Percentiles rank a stretch among this genome's conserved stretches.
Conservation (phyloP, 2,888 invertebrate genomes). For the Macropis europaea region DNA sequence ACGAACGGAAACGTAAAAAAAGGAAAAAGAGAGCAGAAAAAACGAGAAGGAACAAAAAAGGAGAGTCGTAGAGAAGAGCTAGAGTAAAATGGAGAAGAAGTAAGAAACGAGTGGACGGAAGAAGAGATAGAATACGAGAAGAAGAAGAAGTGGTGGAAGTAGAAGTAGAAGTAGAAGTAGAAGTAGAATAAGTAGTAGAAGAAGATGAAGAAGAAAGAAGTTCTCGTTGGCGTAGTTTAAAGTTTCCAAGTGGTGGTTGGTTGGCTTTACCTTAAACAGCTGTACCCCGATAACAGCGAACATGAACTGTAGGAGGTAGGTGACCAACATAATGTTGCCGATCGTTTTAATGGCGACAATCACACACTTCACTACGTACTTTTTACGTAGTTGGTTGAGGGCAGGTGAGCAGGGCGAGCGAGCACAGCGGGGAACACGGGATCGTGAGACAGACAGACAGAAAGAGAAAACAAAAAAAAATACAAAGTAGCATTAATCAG, state of each 20-base stretch:
- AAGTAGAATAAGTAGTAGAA: not conserved
- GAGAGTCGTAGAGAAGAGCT: not conserved
- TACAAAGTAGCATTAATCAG: slow-evolving; percentile 74
- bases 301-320: slow-evolving; percentile 99
- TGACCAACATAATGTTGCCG: slow-evolving; percentile 99
- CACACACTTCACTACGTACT: slow-evolving; percentile 99
- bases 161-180: slow-evolving; percentile 1
- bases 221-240: slow-evolving; percentile 53
- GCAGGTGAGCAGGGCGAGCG: slow-evolving; percentile 73
- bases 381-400: slow-evolving; percentile 80
- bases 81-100: not conserved
- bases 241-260: slow-evolving; percentile 61
- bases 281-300: slow-evolving; percentile 99
- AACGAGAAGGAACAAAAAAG: not conserved
- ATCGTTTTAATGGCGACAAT: slow-evolving; percentile 99
- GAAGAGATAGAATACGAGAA: not conserved
- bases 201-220: slow-evolving; percentile 18
- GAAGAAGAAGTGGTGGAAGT: slow-evolving; percentile 3
- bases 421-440: slow-evolving; percentile 77
- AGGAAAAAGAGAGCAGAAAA: slow-evolving; percentile 7
- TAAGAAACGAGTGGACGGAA: not conserved
- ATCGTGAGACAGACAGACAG: slow-evolving; percentile 71
- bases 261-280: slow-evolving; percentile 95
- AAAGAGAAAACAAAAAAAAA: slow-evolving; percentile 77
- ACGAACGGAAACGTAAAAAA: slow-evolving; percentile 27